phyloP scores from a whole-genome alignment of 2,797 vertebrate species.

The Crax fasciolata region DNA sequence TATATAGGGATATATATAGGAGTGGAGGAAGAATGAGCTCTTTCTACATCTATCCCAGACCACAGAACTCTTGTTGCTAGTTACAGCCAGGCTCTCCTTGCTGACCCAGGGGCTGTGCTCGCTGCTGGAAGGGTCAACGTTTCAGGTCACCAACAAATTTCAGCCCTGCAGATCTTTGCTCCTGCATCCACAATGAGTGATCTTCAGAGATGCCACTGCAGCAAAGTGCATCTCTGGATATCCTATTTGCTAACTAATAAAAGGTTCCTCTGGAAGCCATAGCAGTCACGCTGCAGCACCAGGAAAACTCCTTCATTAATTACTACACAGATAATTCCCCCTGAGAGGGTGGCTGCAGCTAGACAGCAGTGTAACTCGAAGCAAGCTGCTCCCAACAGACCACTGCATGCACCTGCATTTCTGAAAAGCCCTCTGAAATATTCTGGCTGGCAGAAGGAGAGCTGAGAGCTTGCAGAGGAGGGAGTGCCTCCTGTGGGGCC shows the following conservation, averaged over 20 bases:
- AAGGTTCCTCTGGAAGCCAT: constrained; percentile 17
- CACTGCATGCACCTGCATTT: background rate
- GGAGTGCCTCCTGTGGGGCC: background rate
- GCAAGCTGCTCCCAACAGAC: background rate
- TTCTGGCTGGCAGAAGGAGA: background rate
- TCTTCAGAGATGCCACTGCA: constrained; percentile 4
- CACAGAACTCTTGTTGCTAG: background rate
- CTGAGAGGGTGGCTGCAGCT: background rate
- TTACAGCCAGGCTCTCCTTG: background rate
- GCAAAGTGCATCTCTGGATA: constrained; percentile 52
- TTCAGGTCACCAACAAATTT: background rate
- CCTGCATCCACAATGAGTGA: background rate
- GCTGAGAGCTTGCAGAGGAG: background rate
- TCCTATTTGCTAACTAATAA: constrained; percentile 23
- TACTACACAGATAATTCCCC: background rate
- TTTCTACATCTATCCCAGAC: rapidly evolving
- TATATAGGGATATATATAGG: background rate
- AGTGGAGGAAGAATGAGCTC: background rate
- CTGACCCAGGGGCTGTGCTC: background rate
- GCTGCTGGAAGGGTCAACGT: background rate
- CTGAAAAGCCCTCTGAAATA: constrained; percentile 6
- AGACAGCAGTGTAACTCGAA: background rate
- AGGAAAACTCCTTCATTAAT: constrained; percentile 40
- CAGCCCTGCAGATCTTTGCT: background rate
- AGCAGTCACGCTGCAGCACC: background rate